Evolutionary conservation across 2,113 vertebrate genomes (phyloP).

Genomic region (human): GRCh38 chr17:78431501-78432000

Average conservation of each 20-base stretch:
- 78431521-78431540: neutral
- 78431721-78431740: neutral
- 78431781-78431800: accelerated
- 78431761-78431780: neutral
- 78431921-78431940: no score
- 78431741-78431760: neutral
- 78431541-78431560: neutral
- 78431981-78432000: no score
- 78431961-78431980: no score
- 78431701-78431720: no score
- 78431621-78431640: accelerated
- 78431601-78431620: accelerated
- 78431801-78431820: neutral
- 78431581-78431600: neutral
- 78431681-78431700: neutral
- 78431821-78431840: neutral
- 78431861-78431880: neutral
- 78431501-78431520: neutral
- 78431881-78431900: no score
- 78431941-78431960: no score
- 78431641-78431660: accelerated
- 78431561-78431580: neutral
- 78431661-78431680: neutral
- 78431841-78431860: no score
- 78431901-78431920: no score